phyloP scores from a whole-genome alignment of 2,113 vertebrate species.

The Tyrannus savana region DNA sequence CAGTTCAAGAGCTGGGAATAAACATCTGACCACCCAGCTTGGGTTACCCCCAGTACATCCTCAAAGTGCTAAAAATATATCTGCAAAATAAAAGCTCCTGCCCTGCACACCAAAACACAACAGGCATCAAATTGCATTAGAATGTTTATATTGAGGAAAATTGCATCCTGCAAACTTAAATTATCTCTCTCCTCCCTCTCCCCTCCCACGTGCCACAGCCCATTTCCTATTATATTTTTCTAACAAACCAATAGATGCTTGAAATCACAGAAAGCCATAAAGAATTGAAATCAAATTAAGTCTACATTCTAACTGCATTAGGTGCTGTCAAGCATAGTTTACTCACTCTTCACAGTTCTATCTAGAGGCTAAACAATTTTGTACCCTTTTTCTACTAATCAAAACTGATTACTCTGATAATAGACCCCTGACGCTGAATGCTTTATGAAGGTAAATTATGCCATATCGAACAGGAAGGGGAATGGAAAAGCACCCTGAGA shows the following conservation, averaged over 20 bases:
- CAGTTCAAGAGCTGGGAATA: not conserved
- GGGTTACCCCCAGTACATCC: not conserved
- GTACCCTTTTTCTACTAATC: constrained; percentile 77
- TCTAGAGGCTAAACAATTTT: constrained; percentile 77
- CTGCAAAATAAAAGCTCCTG: constrained; percentile 80
- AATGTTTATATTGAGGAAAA: constrained; percentile 92
- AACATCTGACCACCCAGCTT: not conserved
- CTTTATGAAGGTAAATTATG: constrained; percentile 78
- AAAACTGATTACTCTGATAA: constrained; percentile 77
- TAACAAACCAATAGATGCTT: constrained; percentile 87
- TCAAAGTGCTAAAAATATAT: constrained; percentile 74
- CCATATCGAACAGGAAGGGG: constrained; percentile 73
- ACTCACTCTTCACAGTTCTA: constrained; percentile 78
- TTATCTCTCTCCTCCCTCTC: constrained; percentile 82
- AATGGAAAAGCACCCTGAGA: constrained; percentile 71
- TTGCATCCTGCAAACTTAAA: constrained; percentile 93
- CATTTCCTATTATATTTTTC: constrained; percentile 89
- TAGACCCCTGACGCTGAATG: constrained; percentile 69
- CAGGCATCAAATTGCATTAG: constrained; percentile 91
- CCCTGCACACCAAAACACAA: constrained; percentile 78
- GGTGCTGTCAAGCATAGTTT: constrained; percentile 77
- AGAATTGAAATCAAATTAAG: constrained; percentile 90
- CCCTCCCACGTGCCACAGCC: constrained; percentile 72
- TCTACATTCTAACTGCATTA: constrained; percentile 85
- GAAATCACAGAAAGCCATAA: constrained; percentile 77